phyloP scores from a whole-genome alignment of 1,140 invertebrate genomes.

The Tetranychus cinnabarinus region DNA sequence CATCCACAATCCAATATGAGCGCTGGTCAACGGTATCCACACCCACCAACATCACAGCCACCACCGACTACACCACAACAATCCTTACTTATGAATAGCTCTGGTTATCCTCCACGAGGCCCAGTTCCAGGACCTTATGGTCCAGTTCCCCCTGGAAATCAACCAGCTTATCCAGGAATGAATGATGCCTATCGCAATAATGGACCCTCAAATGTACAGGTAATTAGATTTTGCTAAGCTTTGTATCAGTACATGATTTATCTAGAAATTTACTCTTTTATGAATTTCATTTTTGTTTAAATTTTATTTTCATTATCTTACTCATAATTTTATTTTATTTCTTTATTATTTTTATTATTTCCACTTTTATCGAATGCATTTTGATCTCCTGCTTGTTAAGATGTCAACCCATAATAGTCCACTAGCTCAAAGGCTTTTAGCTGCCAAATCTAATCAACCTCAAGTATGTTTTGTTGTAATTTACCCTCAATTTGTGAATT shows the following conservation, averaged over 20 bases:
- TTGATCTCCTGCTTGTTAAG: not conserved
- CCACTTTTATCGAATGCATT: too few relatives aligned
- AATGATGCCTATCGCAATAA: too few relatives aligned
- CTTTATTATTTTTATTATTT: not conserved
- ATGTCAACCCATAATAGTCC: conserved; percentile 2
- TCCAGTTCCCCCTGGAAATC: not conserved
- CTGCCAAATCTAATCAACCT: conserved; percentile 1
- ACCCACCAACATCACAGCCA: conserved; percentile 4
- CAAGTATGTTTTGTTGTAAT: too few relatives aligned
- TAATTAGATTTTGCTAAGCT: too few relatives aligned
- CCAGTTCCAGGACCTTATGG: not conserved
- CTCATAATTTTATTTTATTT: not conserved
- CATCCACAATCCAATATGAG: too few relatives aligned
- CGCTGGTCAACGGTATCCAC: not conserved
- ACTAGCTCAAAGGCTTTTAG: conserved; percentile 3
- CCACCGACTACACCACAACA: not conserved
- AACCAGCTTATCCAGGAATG: not conserved
- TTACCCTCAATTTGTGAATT: too few relatives aligned
- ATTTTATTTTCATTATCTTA: not conserved
- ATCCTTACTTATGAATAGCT: too few relatives aligned
- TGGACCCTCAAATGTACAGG: too few relatives aligned
- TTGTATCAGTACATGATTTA: too few relatives aligned
- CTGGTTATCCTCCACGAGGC: not conserved
- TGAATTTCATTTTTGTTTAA: not conserved
- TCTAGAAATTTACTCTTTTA: too few relatives aligned